Evolutionary conservation across 2,888 invertebrate genomes (phyloP), one percentile per base, ranked within the genome.

Genomic region (Parasteatoda lunata): DNA sequence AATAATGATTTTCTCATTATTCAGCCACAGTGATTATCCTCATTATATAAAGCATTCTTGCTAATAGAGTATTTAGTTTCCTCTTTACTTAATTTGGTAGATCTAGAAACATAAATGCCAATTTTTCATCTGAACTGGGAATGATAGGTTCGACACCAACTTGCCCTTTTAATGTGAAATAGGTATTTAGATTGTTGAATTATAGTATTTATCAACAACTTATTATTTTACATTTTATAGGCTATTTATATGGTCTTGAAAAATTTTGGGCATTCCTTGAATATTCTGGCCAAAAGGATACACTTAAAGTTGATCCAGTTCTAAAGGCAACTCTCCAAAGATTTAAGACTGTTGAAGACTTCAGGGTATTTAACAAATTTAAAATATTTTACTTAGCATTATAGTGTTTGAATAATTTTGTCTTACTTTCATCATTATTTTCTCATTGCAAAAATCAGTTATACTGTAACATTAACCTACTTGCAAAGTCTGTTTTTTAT

Each of bases 191-290:
- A n/a, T n/a, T n/a, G 30, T 30, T 30, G 30, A 30, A 1, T 30
- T 30, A 30, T 30, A 30, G 30, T 30, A 30, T 30, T 30, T 30
- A 30, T 30, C 30, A 30, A 30, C 13, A 30, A 51, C 65, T n/a
- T 48, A 51, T 66, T 15, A 69, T 65, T 90, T 90, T 6, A 30
- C 68, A 51, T 6, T 65, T 89, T 91, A 6, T 92, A 96, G 97
- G 97, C 92, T 98, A 99, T 93, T 94, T 98, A 77, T 99, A 99
- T 93, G 99, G 99, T 49, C 93, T 99, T 90, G 99, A 99, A 93
- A 99, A 99, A 92, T 99, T 99, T 93, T 98, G 99, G 98, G 98
- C 98, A 72, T 99, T 99, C 94, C 93, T 97, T 85, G 98, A 98
- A 93, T 99, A 98, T 93, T 98, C 97, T 93, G 97, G 96, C 92